Conservation (phyloP, 2,888 invertebrate genomes). For the Xestobium rufovillosum region DNA sequence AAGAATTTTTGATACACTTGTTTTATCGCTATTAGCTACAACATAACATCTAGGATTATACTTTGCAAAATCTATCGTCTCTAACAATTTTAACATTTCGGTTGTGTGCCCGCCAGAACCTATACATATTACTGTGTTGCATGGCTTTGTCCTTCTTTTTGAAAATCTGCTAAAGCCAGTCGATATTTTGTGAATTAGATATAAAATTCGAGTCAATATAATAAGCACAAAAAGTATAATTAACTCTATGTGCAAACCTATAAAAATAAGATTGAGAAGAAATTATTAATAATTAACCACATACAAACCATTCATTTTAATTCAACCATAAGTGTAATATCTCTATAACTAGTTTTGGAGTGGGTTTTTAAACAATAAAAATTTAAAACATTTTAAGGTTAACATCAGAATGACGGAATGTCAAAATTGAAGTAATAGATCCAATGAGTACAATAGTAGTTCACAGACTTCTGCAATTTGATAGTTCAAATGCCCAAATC, state of each 20-base stretch:
- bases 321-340: too few species aligned
- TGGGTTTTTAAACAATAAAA: too few species aligned
- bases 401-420: too few species aligned
- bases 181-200: constrained; percentile 38
- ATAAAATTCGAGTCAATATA: constrained; percentile 33
- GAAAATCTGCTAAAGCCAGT: constrained; percentile 34
- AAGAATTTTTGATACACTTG: constrained; percentile 63
- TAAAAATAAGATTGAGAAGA: background rate
- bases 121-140: constrained; percentile 55
- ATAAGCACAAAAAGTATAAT: constrained; percentile 30
- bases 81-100: constrained; percentile 77
- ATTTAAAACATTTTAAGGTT: too few species aligned
- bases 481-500: too few species aligned
- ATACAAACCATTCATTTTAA: too few species aligned
- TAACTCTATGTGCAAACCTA: constrained; percentile 2
- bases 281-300: background rate
- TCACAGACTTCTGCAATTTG: too few species aligned
- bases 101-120: constrained; percentile 90
- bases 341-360: too few species aligned
- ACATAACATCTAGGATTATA: constrained; percentile 73
- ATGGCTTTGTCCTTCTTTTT: constrained; percentile 29
- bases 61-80: constrained; percentile 52
- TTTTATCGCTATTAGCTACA: constrained; percentile 67
- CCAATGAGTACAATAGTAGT: too few species aligned
- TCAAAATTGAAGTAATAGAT: too few species aligned